Conservation (phyloP, 1,140 invertebrate species). For the Pachypeltis micranthus region DNA sequence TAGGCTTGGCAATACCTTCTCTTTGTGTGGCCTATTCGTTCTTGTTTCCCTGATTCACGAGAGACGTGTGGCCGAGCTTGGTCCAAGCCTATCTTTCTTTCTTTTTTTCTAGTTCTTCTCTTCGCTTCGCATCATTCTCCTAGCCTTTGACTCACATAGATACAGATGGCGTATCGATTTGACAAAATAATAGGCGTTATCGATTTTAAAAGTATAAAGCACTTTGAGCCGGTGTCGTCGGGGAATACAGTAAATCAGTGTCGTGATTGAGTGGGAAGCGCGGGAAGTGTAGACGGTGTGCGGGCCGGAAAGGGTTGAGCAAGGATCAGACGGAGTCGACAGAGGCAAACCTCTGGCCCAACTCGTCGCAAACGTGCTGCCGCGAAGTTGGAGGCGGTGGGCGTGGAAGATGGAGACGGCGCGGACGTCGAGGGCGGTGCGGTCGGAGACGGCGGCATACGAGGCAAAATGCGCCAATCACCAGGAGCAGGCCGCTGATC, state of each 20-base stretch:
- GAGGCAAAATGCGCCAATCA: conserved; percentile 33
- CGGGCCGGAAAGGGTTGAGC: conserved; percentile 24
- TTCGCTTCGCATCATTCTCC: too few species aligned
- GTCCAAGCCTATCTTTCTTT: background rate
- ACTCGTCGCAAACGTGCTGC: conserved; percentile 39
- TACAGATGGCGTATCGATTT: background rate
- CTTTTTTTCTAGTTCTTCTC: background rate
- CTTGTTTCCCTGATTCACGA: too few species aligned
- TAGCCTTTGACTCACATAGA: too few species aligned
- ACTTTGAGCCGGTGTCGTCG: conserved; percentile 7
- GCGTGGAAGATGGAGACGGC: conserved; percentile 33
- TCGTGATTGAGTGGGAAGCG: background rate
- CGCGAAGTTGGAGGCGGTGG: conserved; percentile 22
- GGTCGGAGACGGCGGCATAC: conserved; percentile 35
- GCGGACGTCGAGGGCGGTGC: conserved; percentile 33
- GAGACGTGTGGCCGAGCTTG: background rate
- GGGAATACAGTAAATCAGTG: background rate
- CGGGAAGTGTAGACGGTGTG: conserved; percentile 10
- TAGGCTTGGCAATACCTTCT: too few species aligned
- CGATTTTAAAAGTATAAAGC: conserved; percentile 2
- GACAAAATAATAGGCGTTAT: background rate
- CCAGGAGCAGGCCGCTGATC: conserved; percentile 30
- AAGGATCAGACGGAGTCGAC: conserved; percentile 43
- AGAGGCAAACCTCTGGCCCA: conserved; percentile 40
- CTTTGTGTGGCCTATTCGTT: too few species aligned